Conservation (phyloP, 2,888 invertebrate genomes). For the Cremastobaeus sp. region DNA sequence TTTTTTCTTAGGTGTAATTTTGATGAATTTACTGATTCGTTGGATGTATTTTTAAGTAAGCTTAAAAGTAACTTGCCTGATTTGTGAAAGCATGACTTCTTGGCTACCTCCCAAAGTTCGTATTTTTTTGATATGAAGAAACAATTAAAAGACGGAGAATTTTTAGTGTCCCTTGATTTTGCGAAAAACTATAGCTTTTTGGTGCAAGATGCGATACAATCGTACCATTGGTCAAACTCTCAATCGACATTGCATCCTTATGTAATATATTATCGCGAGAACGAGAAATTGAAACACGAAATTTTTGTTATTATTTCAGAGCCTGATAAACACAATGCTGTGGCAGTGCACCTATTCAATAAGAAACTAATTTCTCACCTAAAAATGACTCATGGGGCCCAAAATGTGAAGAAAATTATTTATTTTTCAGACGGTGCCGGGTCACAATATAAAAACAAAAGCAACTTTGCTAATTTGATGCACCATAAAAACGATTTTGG, state of each 20-base stretch:
- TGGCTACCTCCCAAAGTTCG: background rate
- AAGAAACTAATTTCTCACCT: background rate
- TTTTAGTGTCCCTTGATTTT: constrained; percentile 13
- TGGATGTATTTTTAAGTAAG: background rate
- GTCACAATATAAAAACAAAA: too few relatives aligned
- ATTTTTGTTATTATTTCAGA: background rate
- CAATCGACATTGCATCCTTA: constrained; percentile 2
- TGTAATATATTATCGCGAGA: too few relatives aligned
- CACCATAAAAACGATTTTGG: too few relatives aligned
- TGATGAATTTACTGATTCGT: background rate
- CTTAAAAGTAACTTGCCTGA: constrained; percentile 1
- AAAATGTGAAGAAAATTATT: background rate
- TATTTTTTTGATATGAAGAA: background rate
- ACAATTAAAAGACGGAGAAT: constrained; percentile 12
- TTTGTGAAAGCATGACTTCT: constrained; percentile 13
- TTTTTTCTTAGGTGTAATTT: too few relatives aligned
- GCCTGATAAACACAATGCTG: background rate
- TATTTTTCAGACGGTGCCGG: background rate
- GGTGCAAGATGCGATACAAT: constrained; percentile 5
- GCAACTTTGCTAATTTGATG: too few relatives aligned
- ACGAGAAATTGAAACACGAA: background rate
- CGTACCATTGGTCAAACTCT: constrained; percentile 1
- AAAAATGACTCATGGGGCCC: background rate
- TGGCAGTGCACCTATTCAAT: background rate
- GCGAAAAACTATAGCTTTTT: constrained; percentile 10